Base-by-base conservation (phyloP, 23 tunicate genomes). In the Corella eumyota region DNA sequence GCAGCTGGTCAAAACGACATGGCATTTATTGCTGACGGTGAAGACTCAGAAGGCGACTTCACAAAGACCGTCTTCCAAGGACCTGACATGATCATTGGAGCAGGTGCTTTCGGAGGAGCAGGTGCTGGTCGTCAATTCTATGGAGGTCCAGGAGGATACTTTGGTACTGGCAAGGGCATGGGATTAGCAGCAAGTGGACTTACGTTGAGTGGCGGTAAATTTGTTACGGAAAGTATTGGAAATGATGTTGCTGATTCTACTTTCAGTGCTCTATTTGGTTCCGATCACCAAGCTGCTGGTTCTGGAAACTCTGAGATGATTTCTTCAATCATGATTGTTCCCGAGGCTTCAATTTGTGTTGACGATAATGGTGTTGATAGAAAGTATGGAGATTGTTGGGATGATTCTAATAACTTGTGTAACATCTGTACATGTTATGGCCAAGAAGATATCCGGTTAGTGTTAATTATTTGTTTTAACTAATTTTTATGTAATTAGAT, bases 351-450 rank as follows among this genome's bases (percentile, higher is more conserved):
- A 30, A 60, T 69, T 31, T 83, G 93, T 36, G 50, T 54, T 23
- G 93, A 83, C 46, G n/a, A 51, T 2, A 3, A 22, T 33, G 93
- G 93, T 17, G 66, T 64, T 33, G 77, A 75, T 6, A 57, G 64
- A 2, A 51, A 37, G 20, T 83, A 58, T 34, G 93, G 93, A 1
- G 93, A 83, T 17, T 50, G 75, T 24, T 83, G 93, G 93, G 45
- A 23, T 1, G 90, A 70, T 32, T 13, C 46, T 0, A 20, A 17
- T 4, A 53, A 74, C 40, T 25, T 53, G 2, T 83, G 93, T 53
- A 38, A 47, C 36, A 34, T 31, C 27, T 74, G 73, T 62, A 74
- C 80, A 1, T 83, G 93, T 56, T 15, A 20, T 6, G 82, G 75
- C 56, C 66, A 62, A 38, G 93, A 59, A 25, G 46, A 61, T 9